These are phyloP conservation scores for Lasius platythorax DNA, from an alignment of 2,888 invertebrate species.

Conservation along the genomic window DNA sequence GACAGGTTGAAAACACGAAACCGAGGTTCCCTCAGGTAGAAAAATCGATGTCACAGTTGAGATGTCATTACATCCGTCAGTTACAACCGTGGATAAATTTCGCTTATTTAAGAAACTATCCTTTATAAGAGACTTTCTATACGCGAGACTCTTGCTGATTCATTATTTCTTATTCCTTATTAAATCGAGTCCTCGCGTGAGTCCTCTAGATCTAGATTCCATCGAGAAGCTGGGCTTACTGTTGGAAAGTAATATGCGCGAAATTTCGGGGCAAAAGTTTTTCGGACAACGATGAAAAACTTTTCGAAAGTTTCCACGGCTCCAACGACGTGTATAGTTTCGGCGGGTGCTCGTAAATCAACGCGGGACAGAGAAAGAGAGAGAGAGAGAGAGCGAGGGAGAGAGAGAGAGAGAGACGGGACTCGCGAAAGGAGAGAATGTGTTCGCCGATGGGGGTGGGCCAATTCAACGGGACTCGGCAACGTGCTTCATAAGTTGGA, in stretches of 20 bases:
- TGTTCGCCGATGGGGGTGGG: background rate
- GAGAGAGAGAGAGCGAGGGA: background rate
- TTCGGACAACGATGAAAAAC: slow-evolving; percentile 8
- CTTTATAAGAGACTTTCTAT: background rate
- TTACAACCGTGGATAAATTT: background rate
- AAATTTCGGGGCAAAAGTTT: slow-evolving; percentile 18
- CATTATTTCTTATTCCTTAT: slow-evolving; percentile 22
- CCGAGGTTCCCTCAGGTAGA: background rate
- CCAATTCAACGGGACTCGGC: slow-evolving; percentile 50
- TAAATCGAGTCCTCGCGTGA: background rate
- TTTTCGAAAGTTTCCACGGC: slow-evolving; percentile 23
- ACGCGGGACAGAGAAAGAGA: background rate
- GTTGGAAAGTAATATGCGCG: slow-evolving; percentile 12
- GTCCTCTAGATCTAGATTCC: background rate
- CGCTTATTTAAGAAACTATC: background rate
- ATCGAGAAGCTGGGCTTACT: background rate
- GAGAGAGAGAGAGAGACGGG: background rate
- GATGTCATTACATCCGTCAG: background rate
- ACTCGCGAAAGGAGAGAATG: background rate
- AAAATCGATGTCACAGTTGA: background rate
- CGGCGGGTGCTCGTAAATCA: slow-evolving; percentile 47
- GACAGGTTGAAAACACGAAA: slow-evolving; percentile 26
- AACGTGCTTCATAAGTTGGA: slow-evolving; percentile 24
- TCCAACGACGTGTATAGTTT: slow-evolving; percentile 28
- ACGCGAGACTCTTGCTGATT: background rate